Evolutionary conservation across 2,797 vertebrate genomes (phyloP).

Genomic region (Cossypha heuglini): DNA sequence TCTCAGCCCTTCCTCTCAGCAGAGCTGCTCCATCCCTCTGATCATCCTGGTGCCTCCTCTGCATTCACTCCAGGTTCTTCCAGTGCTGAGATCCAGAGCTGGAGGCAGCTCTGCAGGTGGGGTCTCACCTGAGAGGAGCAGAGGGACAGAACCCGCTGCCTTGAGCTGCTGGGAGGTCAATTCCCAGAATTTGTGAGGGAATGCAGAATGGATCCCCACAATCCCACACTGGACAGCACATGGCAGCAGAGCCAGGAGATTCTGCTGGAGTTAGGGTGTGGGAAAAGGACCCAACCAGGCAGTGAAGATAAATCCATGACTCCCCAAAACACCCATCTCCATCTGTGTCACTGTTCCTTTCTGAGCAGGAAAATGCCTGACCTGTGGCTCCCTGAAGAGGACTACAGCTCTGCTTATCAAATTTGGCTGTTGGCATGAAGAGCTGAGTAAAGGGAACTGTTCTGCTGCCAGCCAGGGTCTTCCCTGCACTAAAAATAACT

Average conservation of each 20-base stretch:
- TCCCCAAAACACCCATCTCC: accelerated
- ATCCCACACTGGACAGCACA: accelerated
- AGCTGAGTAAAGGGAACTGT: neutral
- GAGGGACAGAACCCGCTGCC: neutral
- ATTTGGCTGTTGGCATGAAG: neutral
- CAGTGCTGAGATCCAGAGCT: neutral
- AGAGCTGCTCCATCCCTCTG: neutral
- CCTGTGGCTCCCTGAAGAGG: neutral
- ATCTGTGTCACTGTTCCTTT: neutral
- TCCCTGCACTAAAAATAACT: neutral
- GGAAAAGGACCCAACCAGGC: neutral
- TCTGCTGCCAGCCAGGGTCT: neutral
- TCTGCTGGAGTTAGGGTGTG: neutral
- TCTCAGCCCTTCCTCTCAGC: neutral
- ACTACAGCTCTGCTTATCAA: neutral
- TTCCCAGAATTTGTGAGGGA: neutral
- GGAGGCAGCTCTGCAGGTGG: neutral
- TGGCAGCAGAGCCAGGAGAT: neutral
- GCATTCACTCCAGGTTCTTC: accelerated
- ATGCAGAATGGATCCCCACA: neutral
- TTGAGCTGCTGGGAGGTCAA: neutral
- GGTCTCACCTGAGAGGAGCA: neutral
- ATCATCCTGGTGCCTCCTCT: accelerated
- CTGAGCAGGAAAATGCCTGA: neutral
- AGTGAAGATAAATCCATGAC: neutral